phyloP scores from a whole-genome alignment of 2,797 vertebrate genomes.

The Graptemys geographica region DNA sequence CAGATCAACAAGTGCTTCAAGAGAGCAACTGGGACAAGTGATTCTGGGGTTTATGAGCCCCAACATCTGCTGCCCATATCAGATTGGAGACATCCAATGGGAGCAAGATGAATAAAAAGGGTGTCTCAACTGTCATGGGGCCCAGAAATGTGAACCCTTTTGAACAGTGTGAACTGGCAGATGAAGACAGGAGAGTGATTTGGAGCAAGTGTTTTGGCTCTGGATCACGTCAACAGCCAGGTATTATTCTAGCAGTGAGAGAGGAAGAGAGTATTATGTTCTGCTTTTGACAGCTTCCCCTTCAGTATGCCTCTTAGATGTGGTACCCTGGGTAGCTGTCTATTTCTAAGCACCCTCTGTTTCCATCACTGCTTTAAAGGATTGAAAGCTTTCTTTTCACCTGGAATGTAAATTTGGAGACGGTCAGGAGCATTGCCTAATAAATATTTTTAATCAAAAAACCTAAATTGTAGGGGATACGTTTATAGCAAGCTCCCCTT shows the following conservation, averaged over 20 bases:
- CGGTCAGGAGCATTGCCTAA: constrained; percentile 55
- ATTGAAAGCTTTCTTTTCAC: constrained; percentile 68
- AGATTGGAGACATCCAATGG: rapidly evolving
- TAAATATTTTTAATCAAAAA: constrained; percentile 72
- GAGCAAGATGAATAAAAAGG: constrained; percentile 2
- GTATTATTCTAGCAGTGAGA: constrained; percentile 40
- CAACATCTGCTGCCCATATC: neutral
- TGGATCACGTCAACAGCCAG: constrained; percentile 34
- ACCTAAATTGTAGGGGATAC: constrained; percentile 51
- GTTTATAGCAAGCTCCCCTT: constrained; percentile 23
- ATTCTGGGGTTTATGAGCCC: neutral
- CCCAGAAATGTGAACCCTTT: neutral
- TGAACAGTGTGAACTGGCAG: neutral
- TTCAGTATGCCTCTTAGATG: constrained; percentile 69
- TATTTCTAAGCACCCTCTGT: constrained; percentile 69
- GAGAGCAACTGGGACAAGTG: neutral
- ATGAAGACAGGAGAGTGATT: neutral
- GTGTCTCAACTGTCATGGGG: neutral
- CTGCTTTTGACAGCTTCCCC: constrained; percentile 68
- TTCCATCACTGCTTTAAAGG: constrained; percentile 75
- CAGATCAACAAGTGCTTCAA: neutral
- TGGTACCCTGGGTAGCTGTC: constrained; percentile 67
- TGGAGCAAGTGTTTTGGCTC: neutral
- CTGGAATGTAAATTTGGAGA: constrained; percentile 71
- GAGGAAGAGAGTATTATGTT: constrained; percentile 55